Conservation (phyloP, 64 coral and sea anemone genomes). For the Montipora cactus region DNA sequence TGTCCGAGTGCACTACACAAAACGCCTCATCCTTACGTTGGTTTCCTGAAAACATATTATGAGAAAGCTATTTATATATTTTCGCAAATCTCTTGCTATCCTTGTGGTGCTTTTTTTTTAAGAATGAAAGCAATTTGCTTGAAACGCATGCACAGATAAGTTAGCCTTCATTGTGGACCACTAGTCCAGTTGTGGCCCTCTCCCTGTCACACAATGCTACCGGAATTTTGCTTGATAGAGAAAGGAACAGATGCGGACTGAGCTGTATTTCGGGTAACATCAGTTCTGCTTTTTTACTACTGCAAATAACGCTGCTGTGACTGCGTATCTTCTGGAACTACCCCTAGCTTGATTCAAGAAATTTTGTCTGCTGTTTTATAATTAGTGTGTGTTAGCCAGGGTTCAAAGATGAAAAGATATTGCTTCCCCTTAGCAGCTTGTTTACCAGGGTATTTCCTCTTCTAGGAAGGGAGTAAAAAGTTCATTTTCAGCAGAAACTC, state of each 20-base stretch:
- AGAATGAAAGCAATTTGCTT: neutral
- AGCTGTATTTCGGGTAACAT: neutral
- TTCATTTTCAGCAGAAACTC: too few relatives aligned
- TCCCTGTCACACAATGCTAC: neutral
- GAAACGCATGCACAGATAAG: neutral
- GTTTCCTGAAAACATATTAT: neutral
- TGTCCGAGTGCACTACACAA: neutral
- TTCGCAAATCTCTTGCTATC: neutral
- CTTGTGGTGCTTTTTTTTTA: neutral
- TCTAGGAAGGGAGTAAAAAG: too few relatives aligned
- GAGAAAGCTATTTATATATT: neutral
- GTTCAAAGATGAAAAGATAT: neutral
- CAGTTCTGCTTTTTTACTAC: neutral
- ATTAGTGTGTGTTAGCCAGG: neutral
- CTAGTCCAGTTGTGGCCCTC: too few relatives aligned
- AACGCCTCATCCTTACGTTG: neutral
- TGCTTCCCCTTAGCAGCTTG: neutral
- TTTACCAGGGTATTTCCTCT: neutral
- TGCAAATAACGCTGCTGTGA: neutral
- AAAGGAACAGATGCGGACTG: neutral
- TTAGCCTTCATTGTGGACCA: neutral
- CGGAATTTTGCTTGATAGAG: neutral
- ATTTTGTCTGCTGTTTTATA: neutral
- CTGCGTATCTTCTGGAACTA: neutral
- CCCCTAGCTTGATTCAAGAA: neutral